Evolutionary conservation across 2,888 invertebrate species (phyloP), one percentile per base, ranked within the genome.

Genomic region (Idaea biselata): DNA sequence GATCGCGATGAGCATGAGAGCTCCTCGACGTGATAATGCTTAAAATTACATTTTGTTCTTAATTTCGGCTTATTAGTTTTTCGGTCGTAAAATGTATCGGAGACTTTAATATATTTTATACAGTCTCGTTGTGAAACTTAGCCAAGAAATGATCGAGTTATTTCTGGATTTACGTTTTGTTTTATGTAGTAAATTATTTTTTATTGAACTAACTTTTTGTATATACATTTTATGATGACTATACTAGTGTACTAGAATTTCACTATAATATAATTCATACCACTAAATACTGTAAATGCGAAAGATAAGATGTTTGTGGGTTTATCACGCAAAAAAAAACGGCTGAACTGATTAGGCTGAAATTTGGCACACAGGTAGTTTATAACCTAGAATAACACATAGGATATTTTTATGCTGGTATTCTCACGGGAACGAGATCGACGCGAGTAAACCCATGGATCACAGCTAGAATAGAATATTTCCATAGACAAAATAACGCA

Each of bases 21-120:
- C 44, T 44, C 8, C 44, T 44, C 7, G 6, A 44, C 11, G 44
- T 44, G 11, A 14, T 44, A 44, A 44, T 44, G 7, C 11, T 44
- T 44, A 44, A 11, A 44, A 11, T 44, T 44, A 44, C 44, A 44
- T 44, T 8, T 44, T 8, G 8, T 16, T 18, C 18, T 16, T 32
- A 54, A 59, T 55, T 16, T 14, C 55, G 31, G 55, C 55, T 56
- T 56, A 56, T 56, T 56, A 18, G 18, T 14, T 56, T 56, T 17
- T 18, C 14, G 18, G 18, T 56, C 56, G 18, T 56, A 56, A 56
- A 56, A 18, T 18, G 56, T 56, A 56, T 18, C 18, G 44, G 44
- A 44, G 25, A 44, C 44, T 44, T 44, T 44, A 8, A 7, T 44
- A 44, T 44, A 44, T 44, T 44, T 44, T 44, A 44, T 44, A 44